A percentile compares a stretch with the other conserved stretches of the same genome.
Conservation (phyloP, 2,888 invertebrate genomes). For the Eumerus sabulonum region DNA sequence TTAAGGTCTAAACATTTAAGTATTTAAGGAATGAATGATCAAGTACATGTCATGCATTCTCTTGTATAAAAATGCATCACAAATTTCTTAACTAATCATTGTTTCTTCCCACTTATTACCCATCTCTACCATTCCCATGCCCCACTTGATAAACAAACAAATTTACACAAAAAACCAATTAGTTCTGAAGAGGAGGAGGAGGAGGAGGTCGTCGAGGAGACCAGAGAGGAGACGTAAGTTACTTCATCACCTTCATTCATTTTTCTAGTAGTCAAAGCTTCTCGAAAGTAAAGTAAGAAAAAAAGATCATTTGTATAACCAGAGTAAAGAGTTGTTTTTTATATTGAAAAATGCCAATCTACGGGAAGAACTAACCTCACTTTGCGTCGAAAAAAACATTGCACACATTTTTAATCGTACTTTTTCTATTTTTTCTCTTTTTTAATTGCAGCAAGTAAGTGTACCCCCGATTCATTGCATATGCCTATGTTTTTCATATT, state of each 20-base stretch:
- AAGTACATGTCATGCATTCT: constrained; percentile 17
- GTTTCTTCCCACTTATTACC: constrained; percentile 31
- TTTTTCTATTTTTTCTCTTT: constrained; percentile 73
- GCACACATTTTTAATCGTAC: constrained; percentile 63
- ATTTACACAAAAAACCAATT: constrained; percentile 61
- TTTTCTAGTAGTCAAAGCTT: no score
- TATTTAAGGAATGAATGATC: constrained; percentile 26
- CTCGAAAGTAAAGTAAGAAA: constrained; percentile 13
- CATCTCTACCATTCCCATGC: constrained; percentile 26
- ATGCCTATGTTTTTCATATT: neutral
- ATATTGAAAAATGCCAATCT: constrained; percentile 8
- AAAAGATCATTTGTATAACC: constrained; percentile 14
- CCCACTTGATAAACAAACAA: constrained; percentile 49
- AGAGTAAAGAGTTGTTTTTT: constrained; percentile 8
- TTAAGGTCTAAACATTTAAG: constrained; percentile 34
- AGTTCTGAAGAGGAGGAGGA: constrained; percentile 79
- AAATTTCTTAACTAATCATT: constrained; percentile 48
- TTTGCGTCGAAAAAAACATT: constrained; percentile 27
- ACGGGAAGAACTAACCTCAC: constrained; percentile 46
- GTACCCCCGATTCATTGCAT: constrained; percentile 53
- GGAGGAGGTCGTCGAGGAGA: constrained; percentile 79
- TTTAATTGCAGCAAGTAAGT: constrained; percentile 79
- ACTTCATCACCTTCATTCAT: constrained; percentile 11
- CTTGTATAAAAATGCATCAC: constrained; percentile 52
- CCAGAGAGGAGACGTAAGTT: constrained; percentile 78